Conservation (phyloP, 1,140 invertebrate genomes). For the Trichogramma pretiosum region DNA sequence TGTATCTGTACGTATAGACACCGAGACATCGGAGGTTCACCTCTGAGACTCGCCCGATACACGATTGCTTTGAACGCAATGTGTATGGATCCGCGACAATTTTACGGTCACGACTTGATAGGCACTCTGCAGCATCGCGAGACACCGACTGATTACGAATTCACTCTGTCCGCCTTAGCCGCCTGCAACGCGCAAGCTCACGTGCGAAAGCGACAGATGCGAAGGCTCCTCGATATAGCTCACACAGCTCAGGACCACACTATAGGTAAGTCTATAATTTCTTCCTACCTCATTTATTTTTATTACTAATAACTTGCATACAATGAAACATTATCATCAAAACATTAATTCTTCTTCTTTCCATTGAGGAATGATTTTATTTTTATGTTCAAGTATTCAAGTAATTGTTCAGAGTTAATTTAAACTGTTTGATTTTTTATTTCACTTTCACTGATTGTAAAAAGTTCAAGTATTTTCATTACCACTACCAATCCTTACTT, state of each 20-base stretch:
- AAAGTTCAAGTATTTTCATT: too few species aligned
- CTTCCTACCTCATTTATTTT: slow-evolving; percentile 2
- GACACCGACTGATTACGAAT: slow-evolving; percentile 56
- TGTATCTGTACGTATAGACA: too few species aligned
- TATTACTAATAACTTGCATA: not conserved
- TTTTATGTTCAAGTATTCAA: not conserved
- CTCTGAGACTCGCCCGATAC: slow-evolving; percentile 64
- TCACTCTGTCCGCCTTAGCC: slow-evolving; percentile 56
- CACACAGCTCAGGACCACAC: slow-evolving; percentile 67
- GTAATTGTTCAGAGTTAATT: too few species aligned
- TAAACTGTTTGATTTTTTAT: too few species aligned
- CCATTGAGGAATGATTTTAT: not conserved
- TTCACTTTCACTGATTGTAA: too few species aligned
- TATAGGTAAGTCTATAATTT: slow-evolving; percentile 46
- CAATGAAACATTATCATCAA: not conserved
- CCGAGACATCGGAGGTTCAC: slow-evolving; percentile 61
- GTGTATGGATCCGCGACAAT: slow-evolving; percentile 72
- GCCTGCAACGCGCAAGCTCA: slow-evolving; percentile 73
- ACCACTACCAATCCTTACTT: too few species aligned
- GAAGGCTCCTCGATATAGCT: slow-evolving; percentile 66
- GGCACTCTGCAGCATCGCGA: slow-evolving; percentile 64
- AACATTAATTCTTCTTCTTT: slow-evolving; percentile 8
- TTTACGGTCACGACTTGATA: slow-evolving; percentile 72
- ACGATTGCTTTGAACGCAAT: slow-evolving; percentile 65
- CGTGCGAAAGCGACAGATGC: slow-evolving; percentile 66